A percentile compares a stretch with the other conserved stretches of the same genome.
phyloP scores from a whole-genome alignment of 2,113 vertebrate genomes.

The Mirza zaza region DNA sequence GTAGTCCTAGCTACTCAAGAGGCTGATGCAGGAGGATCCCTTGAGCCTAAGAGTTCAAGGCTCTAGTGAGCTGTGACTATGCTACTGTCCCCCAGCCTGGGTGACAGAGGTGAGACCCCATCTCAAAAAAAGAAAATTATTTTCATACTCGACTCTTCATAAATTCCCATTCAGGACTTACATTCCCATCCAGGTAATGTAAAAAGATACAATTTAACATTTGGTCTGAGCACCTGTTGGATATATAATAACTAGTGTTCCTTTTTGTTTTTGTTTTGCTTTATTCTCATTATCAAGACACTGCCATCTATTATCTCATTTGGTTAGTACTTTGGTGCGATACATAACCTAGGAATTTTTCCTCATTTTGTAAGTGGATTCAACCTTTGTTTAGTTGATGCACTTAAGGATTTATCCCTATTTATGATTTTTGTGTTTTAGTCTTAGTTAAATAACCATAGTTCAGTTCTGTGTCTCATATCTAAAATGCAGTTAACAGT shows the following conservation, averaged over 20 bases:
- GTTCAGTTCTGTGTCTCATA: not conserved
- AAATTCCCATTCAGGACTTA: not conserved
- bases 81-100: no score
- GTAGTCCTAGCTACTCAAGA: no score
- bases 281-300: not conserved
- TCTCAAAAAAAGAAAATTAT: no score
- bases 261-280: not conserved
- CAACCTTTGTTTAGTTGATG: not conserved
- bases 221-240: not conserved
- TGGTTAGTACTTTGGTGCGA: not conserved
- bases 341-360: not conserved
- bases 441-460: not conserved
- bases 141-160: not conserved
- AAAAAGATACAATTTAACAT: not conserved
- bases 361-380: not conserved
- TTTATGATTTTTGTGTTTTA: slow-evolving; percentile 27
- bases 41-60: not conserved
- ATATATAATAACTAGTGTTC: not conserved
- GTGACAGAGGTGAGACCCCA: no score
- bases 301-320: not conserved
- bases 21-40: no score
- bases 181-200: not conserved
- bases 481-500: not conserved
- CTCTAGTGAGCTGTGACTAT: no score
- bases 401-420: not conserved